Evolutionary conservation across 2,888 invertebrate species (phyloP).

Genomic region (Mantis religiosa): DNA sequence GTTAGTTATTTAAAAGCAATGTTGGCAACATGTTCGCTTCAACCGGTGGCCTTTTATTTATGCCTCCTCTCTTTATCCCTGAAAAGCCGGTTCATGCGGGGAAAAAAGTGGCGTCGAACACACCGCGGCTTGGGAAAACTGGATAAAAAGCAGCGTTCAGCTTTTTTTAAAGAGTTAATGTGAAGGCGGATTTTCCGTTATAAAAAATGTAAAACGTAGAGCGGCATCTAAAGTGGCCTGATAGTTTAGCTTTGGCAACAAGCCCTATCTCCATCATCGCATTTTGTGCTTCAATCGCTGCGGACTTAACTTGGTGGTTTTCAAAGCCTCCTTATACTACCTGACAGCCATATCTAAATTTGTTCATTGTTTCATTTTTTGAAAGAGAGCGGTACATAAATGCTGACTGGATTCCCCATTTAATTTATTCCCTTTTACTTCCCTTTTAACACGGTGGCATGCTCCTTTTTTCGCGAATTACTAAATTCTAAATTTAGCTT

Average conservation of each 20-base stretch:
- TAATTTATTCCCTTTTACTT: too few relatives aligned
- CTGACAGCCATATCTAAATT: too few relatives aligned
- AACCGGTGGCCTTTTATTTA: neutral
- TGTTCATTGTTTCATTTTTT: too few relatives aligned
- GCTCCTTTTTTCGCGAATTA: too few relatives aligned
- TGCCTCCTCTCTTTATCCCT: neutral
- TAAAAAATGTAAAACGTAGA: neutral
- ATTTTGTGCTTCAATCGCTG: neutral
- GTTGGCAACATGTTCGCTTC: neutral
- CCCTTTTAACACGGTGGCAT: too few relatives aligned
- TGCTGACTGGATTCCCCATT: too few relatives aligned
- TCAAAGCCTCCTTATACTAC: neutral
- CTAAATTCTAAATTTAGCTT: too few relatives aligned
- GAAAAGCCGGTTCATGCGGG: neutral
- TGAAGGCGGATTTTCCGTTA: neutral
- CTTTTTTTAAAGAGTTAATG: neutral
- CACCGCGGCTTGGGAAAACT: neutral
- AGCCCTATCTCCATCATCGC: neutral
- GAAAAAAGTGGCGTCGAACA: neutral
- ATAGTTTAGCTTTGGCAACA: neutral
- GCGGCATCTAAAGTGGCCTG: neutral
- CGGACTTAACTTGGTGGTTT: neutral
- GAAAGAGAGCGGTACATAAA: too few relatives aligned
- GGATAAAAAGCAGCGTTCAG: neutral
- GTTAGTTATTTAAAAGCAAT: neutral